Evolutionary conservation across 1,140 invertebrate genomes (phyloP), one percentile per base, ranked within the genome.

Genomic region (Danaus melanippus): DNA sequence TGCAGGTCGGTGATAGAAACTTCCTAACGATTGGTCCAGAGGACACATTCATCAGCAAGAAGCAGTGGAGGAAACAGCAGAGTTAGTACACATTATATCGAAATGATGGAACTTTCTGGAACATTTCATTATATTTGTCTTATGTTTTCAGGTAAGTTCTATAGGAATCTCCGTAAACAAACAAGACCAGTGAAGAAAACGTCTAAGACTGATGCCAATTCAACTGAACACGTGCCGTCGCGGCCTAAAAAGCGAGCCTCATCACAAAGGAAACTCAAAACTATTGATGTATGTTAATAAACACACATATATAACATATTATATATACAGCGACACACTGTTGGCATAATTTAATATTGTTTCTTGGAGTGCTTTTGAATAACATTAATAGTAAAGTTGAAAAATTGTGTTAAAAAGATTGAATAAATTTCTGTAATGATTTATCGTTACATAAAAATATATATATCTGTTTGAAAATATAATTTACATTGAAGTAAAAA

Each of bases 1-100:
- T 95, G 46, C 95, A 97, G 88, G 92, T 97, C 42, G 95, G 95
- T 46, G 95, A 97, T 86, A 89, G 93, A 58, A 93, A 93, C 61
- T 91, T 89, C 74, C 82, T 90, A 53, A 89, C 86, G 54, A 87
- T 89, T 64, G 78, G 77, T 8, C 71, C 84, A 12, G 84, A 87
- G 56, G 89, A 90, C 78, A 87, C 76, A 9, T 86, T 89, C 61
- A 56, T 88, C 41, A 88, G 85, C 63, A 88, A 89, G 64, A 83
- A 84, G n/a, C 84, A 88, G 46, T 90, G 89, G 89, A 84, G 88
- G 52, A 86, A 88, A 61, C 88, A 88, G 21, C 89, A 89, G 68
- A 84, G 89, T 90, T 63, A 74, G 82, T 74, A 12, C 9, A 55
- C 15, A 50, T 15, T 51, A 32, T 32, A 32, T 32, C 5, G 6